A percentile compares a stretch with the other conserved stretches of the same genome.
Evolutionary conservation across 2,113 vertebrate genomes (phyloP).

Genomic region (Bombycilla garrulus): DNA sequence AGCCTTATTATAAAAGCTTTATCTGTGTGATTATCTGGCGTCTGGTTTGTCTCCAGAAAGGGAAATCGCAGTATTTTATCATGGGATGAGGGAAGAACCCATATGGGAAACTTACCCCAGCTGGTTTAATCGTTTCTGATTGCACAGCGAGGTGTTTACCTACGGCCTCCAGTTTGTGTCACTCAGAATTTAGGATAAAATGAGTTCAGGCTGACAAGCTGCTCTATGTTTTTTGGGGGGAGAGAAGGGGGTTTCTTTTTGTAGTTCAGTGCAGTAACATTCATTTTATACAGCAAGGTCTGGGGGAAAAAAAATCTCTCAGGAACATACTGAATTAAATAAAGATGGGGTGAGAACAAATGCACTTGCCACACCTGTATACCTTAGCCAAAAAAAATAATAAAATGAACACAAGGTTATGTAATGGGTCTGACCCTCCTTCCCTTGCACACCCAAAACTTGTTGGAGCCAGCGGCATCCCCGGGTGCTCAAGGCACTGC

Average conservation of each 20-base stretch:
- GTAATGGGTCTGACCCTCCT: not conserved
- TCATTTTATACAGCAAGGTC: slow-evolving; percentile 59
- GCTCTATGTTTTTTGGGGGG: not conserved
- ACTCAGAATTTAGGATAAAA: not conserved
- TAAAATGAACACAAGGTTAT: not conserved
- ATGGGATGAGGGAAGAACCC: slow-evolving; percentile 36
- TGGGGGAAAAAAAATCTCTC: not conserved
- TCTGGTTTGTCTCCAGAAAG: slow-evolving; percentile 75
- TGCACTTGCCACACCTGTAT: slow-evolving; percentile 18
- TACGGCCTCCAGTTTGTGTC: not conserved
- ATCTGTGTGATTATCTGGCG: slow-evolving; percentile 75
- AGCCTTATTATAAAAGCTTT: slow-evolving; percentile 78
- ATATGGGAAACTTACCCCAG: slow-evolving; percentile 4
- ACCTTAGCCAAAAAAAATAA: not conserved
- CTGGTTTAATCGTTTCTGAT: not conserved
- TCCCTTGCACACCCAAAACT: slow-evolving; percentile 20
- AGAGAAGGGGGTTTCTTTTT: not conserved
- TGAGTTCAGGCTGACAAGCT: slow-evolving; percentile 8
- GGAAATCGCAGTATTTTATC: slow-evolving; percentile 57
- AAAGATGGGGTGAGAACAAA: slow-evolving; percentile 30
- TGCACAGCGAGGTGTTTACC: not conserved
- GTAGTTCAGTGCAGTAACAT: slow-evolving; percentile 70
- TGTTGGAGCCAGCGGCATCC: not conserved
- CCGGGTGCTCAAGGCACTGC: slow-evolving; percentile 49
- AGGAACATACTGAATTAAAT: slow-evolving; percentile 51